A percentile compares a stretch with the other conserved stretches of the same genome.
Conservation (phyloP, 1,140 invertebrate species). For the Saccostrea cuccullata region DNA sequence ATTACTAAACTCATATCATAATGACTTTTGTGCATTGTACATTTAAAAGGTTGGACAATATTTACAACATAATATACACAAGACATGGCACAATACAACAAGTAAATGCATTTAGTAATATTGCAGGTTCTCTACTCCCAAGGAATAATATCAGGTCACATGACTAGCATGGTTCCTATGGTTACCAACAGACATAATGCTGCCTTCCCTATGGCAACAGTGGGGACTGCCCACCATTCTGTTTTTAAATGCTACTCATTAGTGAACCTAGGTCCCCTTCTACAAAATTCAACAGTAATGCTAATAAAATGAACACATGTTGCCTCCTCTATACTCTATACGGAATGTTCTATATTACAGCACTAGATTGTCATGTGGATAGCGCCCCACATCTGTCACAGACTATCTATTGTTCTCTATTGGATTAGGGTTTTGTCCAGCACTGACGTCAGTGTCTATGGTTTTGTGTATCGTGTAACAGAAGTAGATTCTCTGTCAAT, state of each 20-base stretch:
- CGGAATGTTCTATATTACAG: conserved; percentile 14
- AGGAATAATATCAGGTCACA: conserved; percentile 39
- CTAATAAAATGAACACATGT: conserved; percentile 36
- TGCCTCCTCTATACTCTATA: background rate
- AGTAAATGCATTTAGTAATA: conserved; percentile 17
- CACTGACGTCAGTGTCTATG: background rate
- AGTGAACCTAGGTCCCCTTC: conserved; percentile 20
- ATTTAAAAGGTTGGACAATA: conserved; percentile 8
- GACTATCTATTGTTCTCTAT: background rate
- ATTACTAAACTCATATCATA: background rate
- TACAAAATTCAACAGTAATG: conserved; percentile 24
- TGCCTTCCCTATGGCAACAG: conserved; percentile 42
- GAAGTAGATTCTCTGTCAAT: background rate
- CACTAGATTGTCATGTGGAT: conserved; percentile 28
- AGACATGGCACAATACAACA: conserved; percentile 12
- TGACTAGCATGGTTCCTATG: conserved; percentile 43
- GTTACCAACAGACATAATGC: conserved; percentile 31
- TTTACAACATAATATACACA: conserved; percentile 4
- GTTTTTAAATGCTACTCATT: background rate
- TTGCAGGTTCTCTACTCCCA: conserved; percentile 26
- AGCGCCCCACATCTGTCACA: background rate
- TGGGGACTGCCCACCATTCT: conserved; percentile 36
- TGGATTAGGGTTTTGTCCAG: background rate
- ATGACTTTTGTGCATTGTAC: conserved; percentile 16
- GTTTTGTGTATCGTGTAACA: background rate